Evolutionary conservation across 1,140 invertebrate genomes (phyloP), one percentile per base, ranked within the genome.

Genomic region (Lordiphosa collinella): DNA sequence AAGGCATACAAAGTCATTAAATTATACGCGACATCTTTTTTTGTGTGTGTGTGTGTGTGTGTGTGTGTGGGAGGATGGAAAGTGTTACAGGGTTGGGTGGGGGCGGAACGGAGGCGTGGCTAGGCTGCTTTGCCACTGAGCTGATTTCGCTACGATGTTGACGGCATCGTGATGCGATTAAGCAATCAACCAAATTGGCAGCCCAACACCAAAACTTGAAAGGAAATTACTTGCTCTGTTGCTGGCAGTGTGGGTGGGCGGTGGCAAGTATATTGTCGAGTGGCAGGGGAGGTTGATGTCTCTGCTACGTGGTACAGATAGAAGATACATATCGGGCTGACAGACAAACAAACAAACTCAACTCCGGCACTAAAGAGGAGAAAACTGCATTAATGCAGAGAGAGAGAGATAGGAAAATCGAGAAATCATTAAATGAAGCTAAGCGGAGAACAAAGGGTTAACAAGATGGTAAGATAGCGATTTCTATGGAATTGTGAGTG

Each of bases 1-100:
- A 86, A 84, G 68, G 80, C 79, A 84, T 84, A 84, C 74, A 84
- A 84, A 84, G 79, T 84, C 79, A 84, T 84, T 84, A 84, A 84
- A 84, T 84, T 84, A 84, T 84, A 84, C 73, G 78, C 78, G 78
- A 84, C 78, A 84, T 82, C 76, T 82, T 82, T 82, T 82, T 82
- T 82, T 82, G 76, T 67, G 48, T 48, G 6, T 22, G 29, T 41
- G 13, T 40, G 16, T 32, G 13, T 8, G 11, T 34, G 31, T 31
- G 36, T 29, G 14, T 47, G 57, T 38, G 14, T 13, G 22, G 18
- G 18, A 32, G 12, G 40, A 43, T 43, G 22, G 41, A 44, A 44
- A 44, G 41, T n/a, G 35, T 34, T 35, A 41, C 22, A 25, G 7
- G 34, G 36, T 38, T 5, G 38, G 11, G 9, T 41, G 25, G 18